Evolutionary conservation across 2,113 vertebrate species (phyloP), one percentile per base, ranked within the genome.

Genomic region (cattle (Bos taurus)): DNA sequence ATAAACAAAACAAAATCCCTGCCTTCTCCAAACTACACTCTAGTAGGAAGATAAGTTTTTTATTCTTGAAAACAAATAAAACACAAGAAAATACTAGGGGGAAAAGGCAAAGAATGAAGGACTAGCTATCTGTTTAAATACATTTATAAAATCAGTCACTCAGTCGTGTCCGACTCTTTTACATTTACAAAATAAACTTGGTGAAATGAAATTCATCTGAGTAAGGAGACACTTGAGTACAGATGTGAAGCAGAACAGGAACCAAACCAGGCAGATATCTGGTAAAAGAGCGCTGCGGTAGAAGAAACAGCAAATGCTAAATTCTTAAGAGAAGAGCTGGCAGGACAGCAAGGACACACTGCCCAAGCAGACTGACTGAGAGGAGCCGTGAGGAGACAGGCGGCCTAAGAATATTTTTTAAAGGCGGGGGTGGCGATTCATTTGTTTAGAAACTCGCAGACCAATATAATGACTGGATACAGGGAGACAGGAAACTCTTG

Each of bases 1-100:
- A 78, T 64, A 80, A 60, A 77, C 33, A 84, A 86, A 85, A 85
- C 80, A 95, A 86, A 86, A 87, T 48, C n/a, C 43, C 16, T 43
- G 19, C 26, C 26, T 88, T 88, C 15, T 50, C 19, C 33, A 82
- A 71, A 88, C 14, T 21, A 82, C 52, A 52, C 40, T 74, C 40
- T 71, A 74, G 9, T 74, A 13, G 87, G 25, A 92, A 95, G 33
- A 60, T 28, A 48, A 7, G 43, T 77, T 77, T 43, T 77, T 77
- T 25, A 80, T 21, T 91, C 43, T n/a, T 60, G 21, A 48, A 81
- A 81, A 80, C 67, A 95, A 94, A 88, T 30, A 59, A 64, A 57
- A 59, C 16, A 80, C 33, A 82, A 50, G 33, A 88, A 64, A 93
- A 86, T 23, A 30, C 77, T 52, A 67, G 36, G 26, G 25, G 52